Evolutionary conservation across 2,888 invertebrate species (phyloP).

Genomic region (Caradrina kadenii): DNA sequence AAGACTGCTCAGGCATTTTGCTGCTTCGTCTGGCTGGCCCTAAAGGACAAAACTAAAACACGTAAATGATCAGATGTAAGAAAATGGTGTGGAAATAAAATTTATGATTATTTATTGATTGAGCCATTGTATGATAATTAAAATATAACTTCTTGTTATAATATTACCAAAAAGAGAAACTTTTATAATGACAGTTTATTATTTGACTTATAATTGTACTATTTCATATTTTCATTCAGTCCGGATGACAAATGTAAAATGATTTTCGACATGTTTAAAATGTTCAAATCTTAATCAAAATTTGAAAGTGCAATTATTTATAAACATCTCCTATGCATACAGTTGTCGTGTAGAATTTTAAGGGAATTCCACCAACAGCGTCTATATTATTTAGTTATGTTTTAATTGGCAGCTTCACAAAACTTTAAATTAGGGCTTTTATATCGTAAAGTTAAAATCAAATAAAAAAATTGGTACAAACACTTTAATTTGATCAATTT

Average conservation of each 20-base stretch:
- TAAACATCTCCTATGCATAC: constrained; percentile 57
- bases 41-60: neutral
- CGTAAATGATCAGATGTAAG: neutral
- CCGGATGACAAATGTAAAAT: neutral
- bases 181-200: constrained; percentile 9
- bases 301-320: constrained; percentile 84
- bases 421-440: constrained; percentile 28
- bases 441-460: constrained; percentile 34
- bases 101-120: constrained; percentile 17
- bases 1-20: neutral
- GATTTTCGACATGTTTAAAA: constrained; percentile 3
- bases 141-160: neutral
- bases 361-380: constrained; percentile 79
- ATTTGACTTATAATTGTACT: neutral
- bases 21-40: neutral
- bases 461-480: constrained; percentile 51
- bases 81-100: neutral
- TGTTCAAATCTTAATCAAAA: constrained; percentile 28
- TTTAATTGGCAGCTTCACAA: constrained; percentile 60
- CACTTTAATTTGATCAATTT: constrained; percentile 47
- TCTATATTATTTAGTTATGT: constrained; percentile 36
- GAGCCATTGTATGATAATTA: constrained; percentile 8
- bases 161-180: neutral
- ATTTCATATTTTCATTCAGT: constrained; percentile 2
- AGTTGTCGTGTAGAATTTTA: constrained; percentile 69